Evolutionary conservation across 1,140 invertebrate species (phyloP).

Genomic region (Zaprionus davidi): DNA sequence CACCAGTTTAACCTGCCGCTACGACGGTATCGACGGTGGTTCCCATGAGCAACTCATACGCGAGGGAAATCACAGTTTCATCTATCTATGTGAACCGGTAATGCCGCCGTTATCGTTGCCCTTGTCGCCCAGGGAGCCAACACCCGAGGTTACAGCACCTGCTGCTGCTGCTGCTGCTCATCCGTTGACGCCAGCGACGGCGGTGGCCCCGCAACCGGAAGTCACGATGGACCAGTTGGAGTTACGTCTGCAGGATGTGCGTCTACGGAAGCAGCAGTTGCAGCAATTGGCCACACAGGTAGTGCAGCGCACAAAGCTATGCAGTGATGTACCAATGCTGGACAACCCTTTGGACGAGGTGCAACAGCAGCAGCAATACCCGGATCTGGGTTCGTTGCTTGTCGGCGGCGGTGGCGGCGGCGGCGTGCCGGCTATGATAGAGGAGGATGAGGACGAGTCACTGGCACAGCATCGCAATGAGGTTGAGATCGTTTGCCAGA

Average conservation of each 20-base stretch:
- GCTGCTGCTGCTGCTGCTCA: background rate
- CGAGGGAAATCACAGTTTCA: slow-evolving; percentile 61
- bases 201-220: background rate
- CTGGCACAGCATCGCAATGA: background rate
- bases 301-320: background rate
- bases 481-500: slow-evolving; percentile 60
- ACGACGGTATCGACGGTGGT: background rate
- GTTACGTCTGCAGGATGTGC: slow-evolving; percentile 26
- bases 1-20: background rate
- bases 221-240: background rate
- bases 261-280: slow-evolving; percentile 35
- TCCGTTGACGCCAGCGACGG: background rate
- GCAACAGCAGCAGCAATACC: background rate
- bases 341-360: background rate
- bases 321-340: too few relatives aligned
- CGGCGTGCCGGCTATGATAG: too few relatives aligned
- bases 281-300: background rate
- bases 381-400: background rate
- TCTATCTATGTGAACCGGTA: slow-evolving; percentile 63
- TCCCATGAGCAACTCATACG: slow-evolving; percentile 20
- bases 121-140: too few relatives aligned
- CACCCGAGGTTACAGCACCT: too few relatives aligned
- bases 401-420: too few relatives aligned
- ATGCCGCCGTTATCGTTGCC: too few relatives aligned
- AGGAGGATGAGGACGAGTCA: background rate